phyloP scores from a whole-genome alignment of 64 coral and sea anemone species.

The Stylophora pistillata region DNA sequence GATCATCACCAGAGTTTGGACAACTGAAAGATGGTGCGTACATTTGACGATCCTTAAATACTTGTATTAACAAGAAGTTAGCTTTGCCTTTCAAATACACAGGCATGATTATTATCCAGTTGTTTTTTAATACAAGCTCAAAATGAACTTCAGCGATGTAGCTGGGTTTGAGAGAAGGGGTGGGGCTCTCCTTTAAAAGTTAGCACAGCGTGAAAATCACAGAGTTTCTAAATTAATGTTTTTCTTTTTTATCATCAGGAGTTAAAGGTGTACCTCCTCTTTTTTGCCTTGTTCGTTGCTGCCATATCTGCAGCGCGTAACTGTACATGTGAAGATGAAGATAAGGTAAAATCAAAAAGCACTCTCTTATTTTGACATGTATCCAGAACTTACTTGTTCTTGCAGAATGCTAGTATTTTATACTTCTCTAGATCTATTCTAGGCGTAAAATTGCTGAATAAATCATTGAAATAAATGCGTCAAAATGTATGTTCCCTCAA shows the following conservation, averaged over 20 bases:
- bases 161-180: too few relatives aligned
- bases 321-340: slow-evolving; percentile 7
- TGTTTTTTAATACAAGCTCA: too few relatives aligned
- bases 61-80: neutral
- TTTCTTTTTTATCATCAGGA: slow-evolving; percentile 1
- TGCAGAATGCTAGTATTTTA: neutral
- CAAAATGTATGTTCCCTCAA: too few relatives aligned
- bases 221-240: neutral
- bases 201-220: neutral
- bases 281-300: neutral
- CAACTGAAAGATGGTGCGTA: neutral
- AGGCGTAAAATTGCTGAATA: too few relatives aligned
- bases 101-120: too few relatives aligned
- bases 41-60: neutral
- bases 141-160: too few relatives aligned
- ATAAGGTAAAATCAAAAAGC: neutral
- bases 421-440: too few relatives aligned
- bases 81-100: neutral
- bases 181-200: too few relatives aligned
- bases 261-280: slow-evolving; percentile 13
- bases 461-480: too few relatives aligned
- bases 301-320: neutral
- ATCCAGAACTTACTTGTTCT: too few relatives aligned
- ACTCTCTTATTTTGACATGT: too few relatives aligned
- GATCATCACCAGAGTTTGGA: too few relatives aligned